Base-by-base conservation (phyloP, 2,797 vertebrate species). In the Melanotaenia nigrans region DNA sequence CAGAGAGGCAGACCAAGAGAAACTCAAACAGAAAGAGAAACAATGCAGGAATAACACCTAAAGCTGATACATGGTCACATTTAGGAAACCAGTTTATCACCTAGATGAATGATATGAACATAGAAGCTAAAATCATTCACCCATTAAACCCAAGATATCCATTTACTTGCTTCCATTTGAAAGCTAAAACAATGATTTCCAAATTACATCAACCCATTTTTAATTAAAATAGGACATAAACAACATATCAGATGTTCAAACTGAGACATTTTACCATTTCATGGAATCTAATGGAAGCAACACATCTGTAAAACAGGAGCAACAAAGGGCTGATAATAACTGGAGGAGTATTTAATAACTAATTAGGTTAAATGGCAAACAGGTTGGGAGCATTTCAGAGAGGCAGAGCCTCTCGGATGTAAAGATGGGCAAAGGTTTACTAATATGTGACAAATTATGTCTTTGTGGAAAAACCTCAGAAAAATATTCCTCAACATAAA, bases 1-100 rank as follows among this genome's bases (percentile, higher is more conserved):
- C 18, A 13, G 40, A 65, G 61, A 78, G 13, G 64, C 70, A 81
- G 81, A 71, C 65, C 62, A 70, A 68, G 78, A 87, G 59, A 61
- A 80, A 76, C 61, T 33, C 47, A 38, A 67, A 66, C 30, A 72
- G 49, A 78, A 68, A 24, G 61, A 56, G 57, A 58, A 73, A 84
- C 63, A 83, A 78, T 66, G 53, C 38, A 59, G 62, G 65, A 63
- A 68, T 66, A 53, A 61, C 0, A 38, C 35, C 5, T 5, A 11
- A 49, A 61, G n/a, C 28, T 47, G 55, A 30, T 1, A 5, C 30
- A 30, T 30, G 30, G 30, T 56, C 47, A 35, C 33, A 42, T 59
- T 80, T 40, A 7, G 30, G 30, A 30, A 30, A 30, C 30, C 30
- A 30, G 30, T 30, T 30, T 30, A 30, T 30, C 38, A 55, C 16